Evolutionary conservation across 2,113 vertebrate genomes (phyloP).

Genomic region (Acinonyx jubatus): DNA sequence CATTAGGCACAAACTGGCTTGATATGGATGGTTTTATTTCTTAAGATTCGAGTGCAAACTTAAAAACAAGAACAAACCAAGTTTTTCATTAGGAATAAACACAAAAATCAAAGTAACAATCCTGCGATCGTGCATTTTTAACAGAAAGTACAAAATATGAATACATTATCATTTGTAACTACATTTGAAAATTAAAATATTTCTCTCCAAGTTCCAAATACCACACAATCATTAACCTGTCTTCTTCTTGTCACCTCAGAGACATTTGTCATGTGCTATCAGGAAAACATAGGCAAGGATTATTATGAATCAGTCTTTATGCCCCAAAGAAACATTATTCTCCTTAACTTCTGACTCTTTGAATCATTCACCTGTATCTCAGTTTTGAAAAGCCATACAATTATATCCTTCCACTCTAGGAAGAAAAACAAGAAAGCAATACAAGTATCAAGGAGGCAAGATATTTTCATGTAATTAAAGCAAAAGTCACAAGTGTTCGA

Average conservation of each 20-base stretch:
- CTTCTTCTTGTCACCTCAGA: slow-evolving; percentile 55
- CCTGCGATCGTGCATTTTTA: slow-evolving; percentile 67
- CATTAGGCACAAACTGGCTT: slow-evolving; percentile 52
- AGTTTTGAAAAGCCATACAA: slow-evolving; percentile 68
- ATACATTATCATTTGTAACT: slow-evolving; percentile 62
- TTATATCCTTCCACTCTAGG: slow-evolving; percentile 12
- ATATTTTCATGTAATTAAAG: slow-evolving; percentile 73
- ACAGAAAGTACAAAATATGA: slow-evolving; percentile 72
- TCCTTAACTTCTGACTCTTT: slow-evolving; percentile 40
- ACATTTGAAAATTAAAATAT: slow-evolving; percentile 70
- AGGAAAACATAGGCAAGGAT: slow-evolving; percentile 67
- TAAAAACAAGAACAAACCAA: slow-evolving; percentile 72
- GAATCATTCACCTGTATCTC: slow-evolving; percentile 70
- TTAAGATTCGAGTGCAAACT: slow-evolving; percentile 74
- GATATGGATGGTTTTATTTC: slow-evolving; percentile 78
- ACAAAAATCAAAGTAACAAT: slow-evolving; percentile 66
- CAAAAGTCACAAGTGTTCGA: slow-evolving; percentile 51
- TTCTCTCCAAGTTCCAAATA: slow-evolving; percentile 61
- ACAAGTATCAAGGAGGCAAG: slow-evolving; percentile 65
- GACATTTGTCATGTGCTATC: slow-evolving; percentile 52
- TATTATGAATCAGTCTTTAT: slow-evolving; percentile 37
- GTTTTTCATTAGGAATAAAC: slow-evolving; percentile 72
- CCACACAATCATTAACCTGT: slow-evolving; percentile 56
- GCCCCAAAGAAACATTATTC: slow-evolving; percentile 38
- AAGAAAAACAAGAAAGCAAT: slow-evolving; percentile 63